Conservation (phyloP, 2,888 invertebrate species). For the Geophilus truncorum region DNA sequence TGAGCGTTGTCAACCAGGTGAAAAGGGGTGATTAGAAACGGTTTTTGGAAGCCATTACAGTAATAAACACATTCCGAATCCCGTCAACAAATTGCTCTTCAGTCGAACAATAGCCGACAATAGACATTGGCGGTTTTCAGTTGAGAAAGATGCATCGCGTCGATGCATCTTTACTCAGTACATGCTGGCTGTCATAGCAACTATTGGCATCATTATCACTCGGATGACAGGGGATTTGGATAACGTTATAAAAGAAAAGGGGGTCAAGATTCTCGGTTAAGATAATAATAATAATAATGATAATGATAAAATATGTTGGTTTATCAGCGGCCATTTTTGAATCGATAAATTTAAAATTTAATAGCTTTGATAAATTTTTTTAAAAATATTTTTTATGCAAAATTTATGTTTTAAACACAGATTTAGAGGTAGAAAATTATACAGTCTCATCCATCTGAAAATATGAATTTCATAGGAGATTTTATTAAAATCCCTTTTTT, state of each 20-base stretch:
- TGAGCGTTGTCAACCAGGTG: constrained; percentile 19
- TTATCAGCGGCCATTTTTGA: too few species aligned
- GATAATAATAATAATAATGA: background rate
- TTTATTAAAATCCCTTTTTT: too few species aligned
- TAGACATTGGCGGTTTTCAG: background rate
- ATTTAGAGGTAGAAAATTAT: too few species aligned
- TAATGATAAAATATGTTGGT: too few species aligned
- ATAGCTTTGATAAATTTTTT: too few species aligned
- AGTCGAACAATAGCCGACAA: background rate
- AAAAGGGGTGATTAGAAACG: constrained; percentile 24
- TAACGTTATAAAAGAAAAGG: background rate
- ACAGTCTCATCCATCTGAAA: too few species aligned
- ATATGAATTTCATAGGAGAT: too few species aligned
- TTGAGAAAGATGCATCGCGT: background rate
- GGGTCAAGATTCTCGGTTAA: background rate
- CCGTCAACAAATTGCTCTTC: constrained; percentile 8
- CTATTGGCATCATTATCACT: constrained; percentile 19
- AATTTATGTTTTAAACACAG: too few species aligned
- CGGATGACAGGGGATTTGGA: constrained; percentile 12
- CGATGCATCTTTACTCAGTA: background rate
- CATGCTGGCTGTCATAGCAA: background rate
- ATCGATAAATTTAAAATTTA: too few species aligned
- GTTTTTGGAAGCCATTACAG: constrained; percentile 13
- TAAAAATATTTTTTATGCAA: too few species aligned
- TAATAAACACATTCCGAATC: constrained; percentile 4